Conservation (phyloP, 2,888 invertebrate species). For the Crematogaster levior region DNA sequence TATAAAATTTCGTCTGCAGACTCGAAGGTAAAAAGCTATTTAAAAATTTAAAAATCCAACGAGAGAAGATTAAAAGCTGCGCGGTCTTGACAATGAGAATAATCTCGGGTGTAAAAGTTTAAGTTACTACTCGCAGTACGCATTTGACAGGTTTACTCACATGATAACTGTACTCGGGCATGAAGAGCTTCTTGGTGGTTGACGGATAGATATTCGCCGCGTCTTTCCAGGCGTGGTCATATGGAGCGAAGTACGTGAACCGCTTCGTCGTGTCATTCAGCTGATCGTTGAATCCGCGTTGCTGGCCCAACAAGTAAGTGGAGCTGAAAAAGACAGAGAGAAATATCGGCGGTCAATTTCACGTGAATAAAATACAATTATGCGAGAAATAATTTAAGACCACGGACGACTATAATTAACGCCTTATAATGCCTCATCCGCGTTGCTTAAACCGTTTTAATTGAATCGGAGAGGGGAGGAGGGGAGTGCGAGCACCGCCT, state of each 20-base stretch:
- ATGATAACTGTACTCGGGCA: constrained; percentile 91
- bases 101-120: background rate
- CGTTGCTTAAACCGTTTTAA: constrained; percentile 33
- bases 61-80: background rate
- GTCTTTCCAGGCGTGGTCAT: constrained; percentile 95
- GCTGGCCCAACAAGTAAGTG: constrained; percentile 91
- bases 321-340: constrained; percentile 87
- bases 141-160: constrained; percentile 52
- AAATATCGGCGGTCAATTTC: constrained; percentile 18
- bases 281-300: constrained; percentile 92
- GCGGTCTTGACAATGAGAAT: background rate
- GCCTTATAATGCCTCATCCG: constrained; percentile 16
- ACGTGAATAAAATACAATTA: background rate
- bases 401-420: constrained; percentile 3
- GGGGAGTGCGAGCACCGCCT: constrained; percentile 4
- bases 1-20: no score
- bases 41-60: background rate
- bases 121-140: background rate
- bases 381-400: background rate
- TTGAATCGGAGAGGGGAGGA: constrained; percentile 1
- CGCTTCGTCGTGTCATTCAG: constrained; percentile 91
- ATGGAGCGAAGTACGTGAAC: constrained; percentile 96
- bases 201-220: constrained; percentile 91
- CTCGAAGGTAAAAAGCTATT: background rate
- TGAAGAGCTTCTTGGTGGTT: constrained; percentile 93